Evolutionary conservation across 2,888 invertebrate genomes (phyloP).

Genomic region (Cosmopolites sordidus): DNA sequence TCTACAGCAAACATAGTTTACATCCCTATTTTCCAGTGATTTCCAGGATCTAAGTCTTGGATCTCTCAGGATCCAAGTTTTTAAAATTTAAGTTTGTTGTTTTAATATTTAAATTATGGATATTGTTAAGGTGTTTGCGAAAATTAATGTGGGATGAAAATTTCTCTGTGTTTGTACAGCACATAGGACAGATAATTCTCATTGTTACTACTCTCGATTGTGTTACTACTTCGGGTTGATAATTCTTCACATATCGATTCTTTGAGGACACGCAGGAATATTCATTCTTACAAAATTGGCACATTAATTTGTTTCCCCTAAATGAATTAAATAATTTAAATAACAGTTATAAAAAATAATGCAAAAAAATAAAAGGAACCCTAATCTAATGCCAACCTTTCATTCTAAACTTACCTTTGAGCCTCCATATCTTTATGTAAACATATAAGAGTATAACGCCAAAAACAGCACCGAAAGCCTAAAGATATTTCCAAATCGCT

Average conservation of each 20-base stretch:
- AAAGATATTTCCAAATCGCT: no score
- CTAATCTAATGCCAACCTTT: no score
- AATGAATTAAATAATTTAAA: neutral
- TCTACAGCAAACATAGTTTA: constrained; percentile 9
- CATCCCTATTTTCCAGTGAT: constrained; percentile 11
- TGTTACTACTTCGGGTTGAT: neutral
- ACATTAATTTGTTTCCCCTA: constrained; percentile 6
- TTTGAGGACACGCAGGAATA: constrained; percentile 9
- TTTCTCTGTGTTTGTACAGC: neutral
- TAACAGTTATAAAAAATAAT: no score
- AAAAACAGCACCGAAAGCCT: no score
- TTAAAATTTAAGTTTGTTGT: constrained; percentile 13
- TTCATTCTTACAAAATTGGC: constrained; percentile 10
- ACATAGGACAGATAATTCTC: neutral
- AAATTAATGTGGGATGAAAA: constrained; percentile 1
- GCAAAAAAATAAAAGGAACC: no score
- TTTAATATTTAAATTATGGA: constrained; percentile 16
- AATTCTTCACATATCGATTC: constrained; percentile 4
- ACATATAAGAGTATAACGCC: no score
- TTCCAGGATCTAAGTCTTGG: constrained; percentile 17
- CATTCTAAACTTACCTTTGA: no score
- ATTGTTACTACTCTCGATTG: neutral
- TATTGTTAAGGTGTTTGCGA: constrained; percentile 7
- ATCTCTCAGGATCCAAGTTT: no score
- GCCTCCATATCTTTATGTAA: no score